Evolutionary conservation across 2,113 vertebrate genomes (phyloP).

Genomic region (Osmerus eperlanus): DNA sequence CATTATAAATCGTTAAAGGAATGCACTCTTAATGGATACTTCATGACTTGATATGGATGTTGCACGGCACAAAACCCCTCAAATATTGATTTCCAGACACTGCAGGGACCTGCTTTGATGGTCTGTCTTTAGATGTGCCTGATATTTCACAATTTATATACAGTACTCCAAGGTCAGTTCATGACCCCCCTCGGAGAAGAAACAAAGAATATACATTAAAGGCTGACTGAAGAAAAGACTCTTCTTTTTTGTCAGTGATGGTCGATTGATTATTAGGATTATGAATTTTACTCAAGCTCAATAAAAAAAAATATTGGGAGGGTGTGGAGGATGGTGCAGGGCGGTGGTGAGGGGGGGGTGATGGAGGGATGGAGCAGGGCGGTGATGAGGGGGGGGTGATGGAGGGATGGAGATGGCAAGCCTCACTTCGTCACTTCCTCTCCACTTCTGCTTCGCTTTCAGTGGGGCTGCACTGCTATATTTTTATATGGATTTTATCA

Average conservation of each 20-base stretch:
- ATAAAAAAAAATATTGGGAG: too few relatives aligned
- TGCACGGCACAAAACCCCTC: constrained; percentile 19
- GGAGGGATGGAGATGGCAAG: too few relatives aligned
- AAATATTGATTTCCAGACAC: constrained; percentile 29
- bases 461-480: too few relatives aligned
- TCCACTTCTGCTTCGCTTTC: too few relatives aligned
- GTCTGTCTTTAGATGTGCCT: constrained; percentile 8
- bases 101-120: constrained; percentile 24
- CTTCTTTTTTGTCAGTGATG: background rate
- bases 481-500: too few relatives aligned
- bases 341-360: too few relatives aligned
- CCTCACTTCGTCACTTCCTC: too few relatives aligned
- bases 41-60: constrained; percentile 15
- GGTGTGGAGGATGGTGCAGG: too few relatives aligned
- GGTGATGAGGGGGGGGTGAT: too few relatives aligned
- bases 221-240: constrained; percentile 12
- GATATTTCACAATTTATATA: constrained; percentile 30
- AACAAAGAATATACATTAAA: constrained; percentile 12
- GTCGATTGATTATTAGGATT: too few relatives aligned
- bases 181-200: constrained; percentile 27
- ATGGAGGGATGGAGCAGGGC: too few relatives aligned
- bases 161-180: constrained; percentile 15
- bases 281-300: too few relatives aligned
- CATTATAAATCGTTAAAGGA: constrained; percentile 8
- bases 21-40: constrained; percentile 26